Evolutionary conservation across 2,113 vertebrate species (phyloP).

Genomic region (Corythornis madagascariensis): DNA sequence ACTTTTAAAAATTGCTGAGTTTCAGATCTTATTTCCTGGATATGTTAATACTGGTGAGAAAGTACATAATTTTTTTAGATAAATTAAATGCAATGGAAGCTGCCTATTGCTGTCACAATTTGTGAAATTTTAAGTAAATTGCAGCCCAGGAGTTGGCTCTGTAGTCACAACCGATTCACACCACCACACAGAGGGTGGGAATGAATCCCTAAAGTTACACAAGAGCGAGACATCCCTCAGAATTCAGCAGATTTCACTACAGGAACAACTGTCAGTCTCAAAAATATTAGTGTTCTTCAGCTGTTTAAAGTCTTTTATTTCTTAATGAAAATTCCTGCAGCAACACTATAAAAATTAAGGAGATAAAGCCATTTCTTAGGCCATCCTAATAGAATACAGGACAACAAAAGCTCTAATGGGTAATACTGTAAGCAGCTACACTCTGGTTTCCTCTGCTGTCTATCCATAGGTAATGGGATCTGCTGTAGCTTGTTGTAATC

Average conservation of each 20-base stretch:
- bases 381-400: fast-evolving
- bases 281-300: background rate
- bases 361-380: background rate
- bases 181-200: fast-evolving
- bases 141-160: background rate
- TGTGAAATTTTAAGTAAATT: background rate
- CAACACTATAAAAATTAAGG: background rate
- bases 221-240: background rate
- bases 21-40: background rate
- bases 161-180: background rate
- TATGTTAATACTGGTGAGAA: background rate
- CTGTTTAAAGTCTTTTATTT: background rate
- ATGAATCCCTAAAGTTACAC: background rate
- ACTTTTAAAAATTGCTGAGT: background rate
- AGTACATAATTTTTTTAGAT: background rate
- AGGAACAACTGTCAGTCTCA: background rate
- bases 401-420: background rate
- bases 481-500: background rate
- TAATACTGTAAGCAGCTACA: background rate
- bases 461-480: background rate
- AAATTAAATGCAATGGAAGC: background rate
- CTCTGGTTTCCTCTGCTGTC: background rate
- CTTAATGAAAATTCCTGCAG: background rate
- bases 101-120: background rate
- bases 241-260: background rate